Percentiles rank a stretch among this genome's conserved stretches.
These are phyloP conservation scores for Crambe crambe DNA, from an alignment of 37 sponge, comb jelly and placozoan species.

Conservation along the genomic window DNA sequence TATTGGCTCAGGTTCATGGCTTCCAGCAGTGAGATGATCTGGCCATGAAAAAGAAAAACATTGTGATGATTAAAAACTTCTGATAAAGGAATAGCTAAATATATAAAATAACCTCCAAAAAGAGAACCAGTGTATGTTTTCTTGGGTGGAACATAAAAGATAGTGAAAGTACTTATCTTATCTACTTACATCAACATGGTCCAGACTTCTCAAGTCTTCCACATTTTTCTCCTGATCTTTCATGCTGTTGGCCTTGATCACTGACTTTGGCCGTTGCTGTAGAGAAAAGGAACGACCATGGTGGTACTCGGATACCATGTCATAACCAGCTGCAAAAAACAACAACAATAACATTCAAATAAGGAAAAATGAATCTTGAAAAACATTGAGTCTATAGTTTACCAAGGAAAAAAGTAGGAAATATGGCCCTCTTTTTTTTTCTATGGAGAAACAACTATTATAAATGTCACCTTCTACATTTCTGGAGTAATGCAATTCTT, in stretches of 20 bases:
- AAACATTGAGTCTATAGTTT: too few species aligned
- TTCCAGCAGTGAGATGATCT: conserved; percentile 40
- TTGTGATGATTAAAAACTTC: too few species aligned
- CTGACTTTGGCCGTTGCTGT: background rate
- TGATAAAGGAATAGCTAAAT: background rate
- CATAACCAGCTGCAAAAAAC: background rate
- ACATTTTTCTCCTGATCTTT: conserved; percentile 2
- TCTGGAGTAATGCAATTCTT: background rate
- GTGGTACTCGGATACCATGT: background rate
- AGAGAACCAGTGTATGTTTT: too few species aligned
- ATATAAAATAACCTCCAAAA: background rate
- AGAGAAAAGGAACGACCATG: background rate
- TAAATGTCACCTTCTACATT: too few species aligned
- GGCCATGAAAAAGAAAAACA: background rate
- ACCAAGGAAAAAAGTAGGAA: too few species aligned
- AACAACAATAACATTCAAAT: too few species aligned
- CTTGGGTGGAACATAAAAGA: too few species aligned
- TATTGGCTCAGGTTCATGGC: conserved; percentile 53
- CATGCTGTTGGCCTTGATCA: background rate
- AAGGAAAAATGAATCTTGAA: too few species aligned
- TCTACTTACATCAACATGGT: background rate
- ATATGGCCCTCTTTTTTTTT: too few species aligned
- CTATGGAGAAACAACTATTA: too few species aligned
- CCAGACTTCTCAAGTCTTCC: background rate
- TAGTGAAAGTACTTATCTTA: too few species aligned